Evolutionary conservation across 2,113 vertebrate genomes (phyloP).

Genomic region (Podarcis raffonei): DNA sequence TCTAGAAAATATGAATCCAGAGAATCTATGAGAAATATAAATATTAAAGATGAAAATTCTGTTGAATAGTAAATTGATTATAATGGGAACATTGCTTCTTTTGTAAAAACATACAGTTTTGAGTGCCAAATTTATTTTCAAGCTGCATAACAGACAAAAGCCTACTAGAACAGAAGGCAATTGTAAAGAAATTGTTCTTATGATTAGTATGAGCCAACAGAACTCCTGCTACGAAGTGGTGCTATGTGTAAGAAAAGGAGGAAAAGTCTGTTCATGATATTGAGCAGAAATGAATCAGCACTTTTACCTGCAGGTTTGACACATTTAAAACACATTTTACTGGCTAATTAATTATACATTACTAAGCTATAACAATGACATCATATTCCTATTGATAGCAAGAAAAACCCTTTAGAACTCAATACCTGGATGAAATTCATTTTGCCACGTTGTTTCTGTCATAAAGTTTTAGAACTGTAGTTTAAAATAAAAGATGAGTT

Average conservation of each 20-base stretch:
- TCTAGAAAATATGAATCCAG: background rate
- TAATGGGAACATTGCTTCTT: background rate
- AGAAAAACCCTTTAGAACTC: constrained; percentile 28
- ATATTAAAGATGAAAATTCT: background rate
- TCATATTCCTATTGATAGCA: constrained; percentile 41
- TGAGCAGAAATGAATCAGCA: constrained; percentile 60
- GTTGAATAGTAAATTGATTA: background rate
- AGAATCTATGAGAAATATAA: background rate
- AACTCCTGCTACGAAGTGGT: constrained; percentile 54
- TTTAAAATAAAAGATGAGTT: constrained; percentile 45
- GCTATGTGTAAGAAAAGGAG: constrained; percentile 58
- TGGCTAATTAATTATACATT: constrained; percentile 59
- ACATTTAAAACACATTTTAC: constrained; percentile 64
- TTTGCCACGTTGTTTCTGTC: constrained; percentile 49
- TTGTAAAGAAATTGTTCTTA: constrained; percentile 50
- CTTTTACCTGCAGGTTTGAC: constrained; percentile 61
- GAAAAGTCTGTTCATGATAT: constrained; percentile 63
- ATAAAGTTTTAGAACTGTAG: constrained; percentile 40
- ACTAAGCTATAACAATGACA: constrained; percentile 56
- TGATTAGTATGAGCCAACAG: constrained; percentile 47
- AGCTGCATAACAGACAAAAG: constrained; percentile 28
- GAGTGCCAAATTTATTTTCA: constrained; percentile 42
- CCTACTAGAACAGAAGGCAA: constrained; percentile 44
- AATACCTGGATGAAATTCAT: constrained; percentile 51
- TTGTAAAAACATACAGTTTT: background rate